A percentile compares a stretch with the other conserved stretches of the same genome.
Evolutionary conservation across 2,113 vertebrate species (phyloP).

Genomic region (Lonchura striata): DNA sequence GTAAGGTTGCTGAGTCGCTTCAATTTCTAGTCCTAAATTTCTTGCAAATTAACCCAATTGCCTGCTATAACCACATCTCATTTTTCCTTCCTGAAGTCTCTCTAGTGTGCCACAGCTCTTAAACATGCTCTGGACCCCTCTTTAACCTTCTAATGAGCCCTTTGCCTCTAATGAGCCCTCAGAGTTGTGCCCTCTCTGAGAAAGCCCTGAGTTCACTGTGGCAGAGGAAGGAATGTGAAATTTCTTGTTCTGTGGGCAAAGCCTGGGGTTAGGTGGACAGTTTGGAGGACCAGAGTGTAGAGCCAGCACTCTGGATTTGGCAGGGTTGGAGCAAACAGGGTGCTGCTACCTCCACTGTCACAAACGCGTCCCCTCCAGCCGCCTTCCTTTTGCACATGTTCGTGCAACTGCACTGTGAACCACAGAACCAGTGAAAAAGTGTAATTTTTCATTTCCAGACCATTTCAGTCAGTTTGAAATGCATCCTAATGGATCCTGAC

Average conservation of each 20-base stretch:
- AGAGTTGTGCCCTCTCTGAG: background rate
- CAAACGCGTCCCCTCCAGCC: accelerated
- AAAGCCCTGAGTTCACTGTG: too few relatives aligned
- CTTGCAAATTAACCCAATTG: background rate
- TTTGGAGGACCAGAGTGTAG: background rate
- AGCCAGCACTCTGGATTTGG: background rate
- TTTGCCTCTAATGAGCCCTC: background rate
- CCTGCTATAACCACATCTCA: background rate
- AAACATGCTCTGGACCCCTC: accelerated
- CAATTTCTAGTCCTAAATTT: background rate
- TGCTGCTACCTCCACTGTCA: accelerated
- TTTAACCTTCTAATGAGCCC: background rate
- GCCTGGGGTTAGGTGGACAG: background rate
- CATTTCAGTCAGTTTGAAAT: background rate
- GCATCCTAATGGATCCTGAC: accelerated
- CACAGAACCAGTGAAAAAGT: background rate
- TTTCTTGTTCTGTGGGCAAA: background rate
- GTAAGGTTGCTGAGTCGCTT: background rate
- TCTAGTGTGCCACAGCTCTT: background rate
- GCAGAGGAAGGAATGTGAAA: background rate
- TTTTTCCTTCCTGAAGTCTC: background rate
- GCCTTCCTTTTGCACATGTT: accelerated
- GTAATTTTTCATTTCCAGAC: background rate
- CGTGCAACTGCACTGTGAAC: background rate
- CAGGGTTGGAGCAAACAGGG: background rate